Conservation (phyloP, 2,888 invertebrate genomes). For the Polyploca ridens region DNA sequence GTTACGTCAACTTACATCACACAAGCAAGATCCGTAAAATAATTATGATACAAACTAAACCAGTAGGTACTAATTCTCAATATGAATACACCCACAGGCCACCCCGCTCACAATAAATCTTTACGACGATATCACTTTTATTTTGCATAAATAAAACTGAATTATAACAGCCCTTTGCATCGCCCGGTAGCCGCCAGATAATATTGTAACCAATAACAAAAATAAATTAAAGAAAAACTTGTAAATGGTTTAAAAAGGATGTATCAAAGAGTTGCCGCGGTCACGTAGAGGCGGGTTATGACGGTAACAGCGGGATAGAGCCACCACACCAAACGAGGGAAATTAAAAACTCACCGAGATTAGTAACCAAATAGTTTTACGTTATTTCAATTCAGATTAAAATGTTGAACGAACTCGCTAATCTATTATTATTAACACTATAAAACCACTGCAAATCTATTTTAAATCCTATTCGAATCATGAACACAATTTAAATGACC, state of each 20-base stretch:
- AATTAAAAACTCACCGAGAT: conserved; percentile 72
- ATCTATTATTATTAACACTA: conserved; percentile 32
- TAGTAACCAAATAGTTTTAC: conserved; percentile 52
- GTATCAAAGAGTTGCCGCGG: conserved; percentile 78
- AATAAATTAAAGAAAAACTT: conserved; percentile 68
- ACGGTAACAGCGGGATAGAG: conserved; percentile 71
- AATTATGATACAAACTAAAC: neutral
- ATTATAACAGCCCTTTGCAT: conserved; percentile 78
- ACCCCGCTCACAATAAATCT: conserved; percentile 73
- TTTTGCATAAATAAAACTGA: conserved; percentile 84
- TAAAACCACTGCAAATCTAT: neutral
- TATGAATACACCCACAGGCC: conserved; percentile 42
- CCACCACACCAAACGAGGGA: conserved; percentile 33
- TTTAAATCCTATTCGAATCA: neutral
- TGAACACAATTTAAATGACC: neutral
- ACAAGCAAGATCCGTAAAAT: neutral
- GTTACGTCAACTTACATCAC: neutral
- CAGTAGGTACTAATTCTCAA: conserved; percentile 35
- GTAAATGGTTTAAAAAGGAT: conserved; percentile 63
- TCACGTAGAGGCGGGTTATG: conserved; percentile 81
- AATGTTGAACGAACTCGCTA: conserved; percentile 56
- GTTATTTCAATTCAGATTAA: conserved; percentile 43
- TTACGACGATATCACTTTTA: conserved; percentile 70
- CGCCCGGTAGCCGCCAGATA: conserved; percentile 81
- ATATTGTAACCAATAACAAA: conserved; percentile 81